Conservation (phyloP, 2,888 invertebrate species). For the Steinernema scapterisci region DNA sequence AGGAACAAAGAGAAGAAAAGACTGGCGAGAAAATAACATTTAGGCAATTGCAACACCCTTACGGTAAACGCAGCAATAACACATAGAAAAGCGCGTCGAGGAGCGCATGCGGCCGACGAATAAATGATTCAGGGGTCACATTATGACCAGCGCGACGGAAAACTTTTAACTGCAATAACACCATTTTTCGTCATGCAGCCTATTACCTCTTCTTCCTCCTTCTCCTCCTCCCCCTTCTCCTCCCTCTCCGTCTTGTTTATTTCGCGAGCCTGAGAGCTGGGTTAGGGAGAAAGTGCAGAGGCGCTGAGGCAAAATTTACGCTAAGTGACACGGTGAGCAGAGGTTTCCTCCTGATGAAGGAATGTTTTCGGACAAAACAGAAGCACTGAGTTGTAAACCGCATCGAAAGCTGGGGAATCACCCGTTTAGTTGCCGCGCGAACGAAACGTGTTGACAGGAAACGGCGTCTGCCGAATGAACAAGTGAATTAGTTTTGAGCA, state of each 20-base stretch:
- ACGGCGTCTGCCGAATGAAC: slow-evolving; percentile 14
- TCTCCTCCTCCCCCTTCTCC: not conserved
- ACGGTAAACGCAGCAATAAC: not conserved
- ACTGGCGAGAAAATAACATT: not conserved
- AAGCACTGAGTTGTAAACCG: not conserved
- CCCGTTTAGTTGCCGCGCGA: not conserved
- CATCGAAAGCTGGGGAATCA: not conserved
- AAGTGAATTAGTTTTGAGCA: slow-evolving; percentile 25
- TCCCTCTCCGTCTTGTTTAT: slow-evolving; percentile 1
- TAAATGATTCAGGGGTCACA: not conserved
- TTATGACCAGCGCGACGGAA: not conserved
- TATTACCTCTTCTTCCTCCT: not conserved
- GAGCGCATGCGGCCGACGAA: not conserved
- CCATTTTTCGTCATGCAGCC: not conserved
- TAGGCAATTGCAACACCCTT: not conserved
- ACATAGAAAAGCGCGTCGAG: not conserved
- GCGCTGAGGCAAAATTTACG: not conserved
- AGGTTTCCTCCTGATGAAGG: slow-evolving; percentile 8
- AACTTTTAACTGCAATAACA: slow-evolving; percentile 7
- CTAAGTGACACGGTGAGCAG: slow-evolving; percentile 4
- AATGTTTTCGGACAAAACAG: not conserved
- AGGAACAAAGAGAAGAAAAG: not conserved
- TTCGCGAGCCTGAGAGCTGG: slow-evolving; percentile 10
- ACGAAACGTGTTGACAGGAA: slow-evolving; percentile 31
- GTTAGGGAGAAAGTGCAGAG: not conserved